Conservation (phyloP, 2,113 vertebrate species). For the Erpornis zantholeuca region DNA sequence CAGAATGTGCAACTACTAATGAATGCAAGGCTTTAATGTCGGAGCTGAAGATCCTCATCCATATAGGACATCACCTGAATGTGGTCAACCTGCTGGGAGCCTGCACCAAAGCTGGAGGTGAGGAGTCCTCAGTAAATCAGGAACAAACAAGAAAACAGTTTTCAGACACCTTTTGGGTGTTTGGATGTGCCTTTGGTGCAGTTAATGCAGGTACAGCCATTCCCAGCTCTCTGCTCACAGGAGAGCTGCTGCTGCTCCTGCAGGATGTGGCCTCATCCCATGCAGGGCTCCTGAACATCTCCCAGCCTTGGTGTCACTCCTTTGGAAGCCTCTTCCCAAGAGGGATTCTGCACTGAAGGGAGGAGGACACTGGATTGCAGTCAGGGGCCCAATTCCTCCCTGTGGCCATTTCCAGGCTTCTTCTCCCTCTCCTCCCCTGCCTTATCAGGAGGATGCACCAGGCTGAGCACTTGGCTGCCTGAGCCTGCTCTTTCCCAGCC, state of each 20-base stretch:
- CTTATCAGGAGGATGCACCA: neutral
- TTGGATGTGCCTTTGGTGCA: neutral
- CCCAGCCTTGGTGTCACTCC: neutral
- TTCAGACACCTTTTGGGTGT: neutral
- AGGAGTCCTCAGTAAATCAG: neutral
- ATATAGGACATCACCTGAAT: conserved; percentile 92
- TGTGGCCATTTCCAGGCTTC: neutral
- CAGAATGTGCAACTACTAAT: conserved; percentile 90
- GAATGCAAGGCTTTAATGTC: conserved; percentile 94
- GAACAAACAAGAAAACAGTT: neutral
- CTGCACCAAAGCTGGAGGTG: conserved; percentile 93
- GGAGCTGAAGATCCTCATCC: conserved; percentile 93
- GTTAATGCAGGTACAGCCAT: neutral
- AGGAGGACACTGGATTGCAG: neutral
- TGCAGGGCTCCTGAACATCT: neutral
- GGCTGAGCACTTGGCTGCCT: neutral
- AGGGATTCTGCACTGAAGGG: neutral
- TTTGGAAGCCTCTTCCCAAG: neutral
- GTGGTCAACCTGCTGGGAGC: conserved; percentile 93
- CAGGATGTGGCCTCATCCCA: neutral
- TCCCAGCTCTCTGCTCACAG: neutral
- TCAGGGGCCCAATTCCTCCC: neutral
- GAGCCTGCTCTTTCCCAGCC: neutral
- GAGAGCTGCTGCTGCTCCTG: neutral
- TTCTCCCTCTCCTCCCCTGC: neutral